These are phyloP conservation scores for Diploptera punctata DNA, from an alignment of 2,888 invertebrate species.

Conservation along the genomic window DNA sequence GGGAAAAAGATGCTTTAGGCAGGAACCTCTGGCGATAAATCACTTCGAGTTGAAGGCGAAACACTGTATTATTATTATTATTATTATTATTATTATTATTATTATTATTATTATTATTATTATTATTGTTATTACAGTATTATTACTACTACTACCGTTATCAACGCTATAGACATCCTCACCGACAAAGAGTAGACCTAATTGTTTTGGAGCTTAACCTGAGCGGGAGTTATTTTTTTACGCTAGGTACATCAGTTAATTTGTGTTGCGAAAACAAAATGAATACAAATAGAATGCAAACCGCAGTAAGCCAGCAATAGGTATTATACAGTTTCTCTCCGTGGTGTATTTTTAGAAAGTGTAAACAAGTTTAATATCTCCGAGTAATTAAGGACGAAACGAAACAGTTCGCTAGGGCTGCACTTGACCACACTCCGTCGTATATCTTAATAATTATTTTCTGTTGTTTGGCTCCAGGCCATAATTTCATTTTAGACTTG, in stretches of 20 bases:
- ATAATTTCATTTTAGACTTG: conserved; percentile 12
- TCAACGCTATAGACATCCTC: too few relatives aligned
- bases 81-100: not conserved
- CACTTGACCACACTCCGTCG: conserved; percentile 2
- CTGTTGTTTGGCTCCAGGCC: not conserved
- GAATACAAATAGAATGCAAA: not conserved
- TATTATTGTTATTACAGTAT: not conserved
- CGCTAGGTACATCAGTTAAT: not conserved
- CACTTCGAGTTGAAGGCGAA: too few relatives aligned
- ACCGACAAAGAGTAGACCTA: not conserved
- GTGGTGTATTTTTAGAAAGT: not conserved
- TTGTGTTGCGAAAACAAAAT: not conserved
- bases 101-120: not conserved
- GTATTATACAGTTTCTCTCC: not conserved
- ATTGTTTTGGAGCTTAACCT: not conserved
- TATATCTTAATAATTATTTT: conserved; percentile 17
- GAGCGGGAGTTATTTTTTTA: not conserved
- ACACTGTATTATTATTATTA: not conserved
- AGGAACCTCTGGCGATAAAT: too few relatives aligned
- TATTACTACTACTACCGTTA: too few relatives aligned
- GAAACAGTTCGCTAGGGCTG: not conserved
- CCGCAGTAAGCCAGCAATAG: not conserved
- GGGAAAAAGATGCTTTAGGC: too few relatives aligned
- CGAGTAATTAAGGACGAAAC: conserved; percentile 7
- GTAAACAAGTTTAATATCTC: conserved; percentile 17